Evolutionary conservation across 2,113 vertebrate species (phyloP).

Genomic region (Grus americana): DNA sequence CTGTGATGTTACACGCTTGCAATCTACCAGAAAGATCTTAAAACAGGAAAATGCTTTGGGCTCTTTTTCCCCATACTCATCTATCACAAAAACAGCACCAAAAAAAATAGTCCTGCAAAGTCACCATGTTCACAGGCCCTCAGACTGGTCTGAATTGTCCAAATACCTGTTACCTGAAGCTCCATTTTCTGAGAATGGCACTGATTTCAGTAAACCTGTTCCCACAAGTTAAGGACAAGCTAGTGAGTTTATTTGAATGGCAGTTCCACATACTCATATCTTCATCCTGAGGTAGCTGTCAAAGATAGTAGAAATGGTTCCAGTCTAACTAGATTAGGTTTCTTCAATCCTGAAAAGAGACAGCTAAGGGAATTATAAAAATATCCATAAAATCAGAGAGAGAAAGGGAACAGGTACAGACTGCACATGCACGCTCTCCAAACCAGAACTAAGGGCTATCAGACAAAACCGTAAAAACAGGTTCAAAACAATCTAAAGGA

Average conservation of each 20-base stretch:
- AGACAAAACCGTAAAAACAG: neutral
- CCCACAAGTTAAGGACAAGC: neutral
- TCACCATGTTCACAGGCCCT: neutral
- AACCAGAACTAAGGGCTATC: neutral
- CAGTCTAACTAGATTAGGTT: conserved; percentile 4
- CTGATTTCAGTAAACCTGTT: neutral
- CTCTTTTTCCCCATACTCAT: neutral
- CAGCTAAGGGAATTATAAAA: neutral
- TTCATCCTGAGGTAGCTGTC: neutral
- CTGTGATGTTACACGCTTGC: neutral
- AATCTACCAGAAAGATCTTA: neutral
- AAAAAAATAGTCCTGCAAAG: neutral
- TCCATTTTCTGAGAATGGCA: neutral
- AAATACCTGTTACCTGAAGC: neutral
- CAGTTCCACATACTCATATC: neutral
- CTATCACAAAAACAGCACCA: neutral
- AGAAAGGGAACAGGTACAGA: neutral
- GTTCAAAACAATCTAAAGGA: neutral
- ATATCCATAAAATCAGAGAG: neutral
- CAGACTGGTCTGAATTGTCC: neutral
- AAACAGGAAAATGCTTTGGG: neutral
- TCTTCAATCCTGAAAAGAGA: neutral
- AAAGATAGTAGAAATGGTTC: neutral
- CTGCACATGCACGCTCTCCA: neutral
- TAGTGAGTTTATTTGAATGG: neutral